Percentiles rank a stretch among this genome's conserved stretches.
These are phyloP conservation scores for Mormoops blainvillei DNA, from an alignment of 2,113 vertebrate species.

Conservation along the genomic window DNA sequence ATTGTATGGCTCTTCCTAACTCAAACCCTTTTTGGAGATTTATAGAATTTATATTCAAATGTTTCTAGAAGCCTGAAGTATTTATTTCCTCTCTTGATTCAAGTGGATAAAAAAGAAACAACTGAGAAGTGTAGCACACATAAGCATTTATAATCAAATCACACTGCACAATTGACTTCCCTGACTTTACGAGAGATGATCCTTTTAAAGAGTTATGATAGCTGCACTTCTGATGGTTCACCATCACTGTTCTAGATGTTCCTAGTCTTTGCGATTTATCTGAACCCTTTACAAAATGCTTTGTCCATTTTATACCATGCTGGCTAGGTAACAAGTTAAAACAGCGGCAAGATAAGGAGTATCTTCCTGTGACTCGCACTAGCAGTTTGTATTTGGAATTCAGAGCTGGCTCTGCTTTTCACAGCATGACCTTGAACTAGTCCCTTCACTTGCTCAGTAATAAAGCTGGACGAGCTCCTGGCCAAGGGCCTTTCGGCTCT, in stretches of 20 bases:
- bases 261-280: neutral
- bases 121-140: neutral
- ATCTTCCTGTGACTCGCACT: neutral
- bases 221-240: neutral
- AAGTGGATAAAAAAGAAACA: neutral
- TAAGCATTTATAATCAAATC: neutral
- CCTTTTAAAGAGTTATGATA: neutral
- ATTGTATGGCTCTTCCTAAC: neutral
- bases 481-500: neutral
- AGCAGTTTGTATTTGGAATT: neutral
- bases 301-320: neutral
- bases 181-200: neutral
- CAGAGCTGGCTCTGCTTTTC: neutral
- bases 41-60: constrained; percentile 4
- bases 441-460: neutral
- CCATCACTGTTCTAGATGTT: neutral
- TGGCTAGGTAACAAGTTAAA: neutral
- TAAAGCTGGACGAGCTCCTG: neutral
- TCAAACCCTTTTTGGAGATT: neutral
- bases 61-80: neutral
- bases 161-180: neutral
- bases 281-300: neutral
- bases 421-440: neutral
- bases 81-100: constrained; percentile 23
- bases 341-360: neutral